Conservation (phyloP, 2,797 vertebrate genomes). For the Otus scops region DNA sequence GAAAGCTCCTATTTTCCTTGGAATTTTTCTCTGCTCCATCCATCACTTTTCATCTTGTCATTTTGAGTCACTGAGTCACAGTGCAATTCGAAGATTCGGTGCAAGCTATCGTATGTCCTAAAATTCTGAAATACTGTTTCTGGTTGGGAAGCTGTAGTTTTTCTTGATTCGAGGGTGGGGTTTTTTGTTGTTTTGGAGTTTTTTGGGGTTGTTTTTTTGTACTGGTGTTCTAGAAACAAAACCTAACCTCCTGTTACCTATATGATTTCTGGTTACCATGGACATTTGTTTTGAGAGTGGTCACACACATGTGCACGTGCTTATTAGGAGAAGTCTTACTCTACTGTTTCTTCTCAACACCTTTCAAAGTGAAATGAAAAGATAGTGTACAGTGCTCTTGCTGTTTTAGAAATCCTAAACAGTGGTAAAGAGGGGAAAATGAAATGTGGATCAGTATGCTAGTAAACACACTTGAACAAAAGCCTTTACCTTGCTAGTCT, state of each 20-base stretch:
- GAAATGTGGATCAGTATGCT: constrained; percentile 77
- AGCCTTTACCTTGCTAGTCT: constrained; percentile 45
- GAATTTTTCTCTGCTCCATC: neutral
- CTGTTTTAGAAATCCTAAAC: constrained; percentile 79
- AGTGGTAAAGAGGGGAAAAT: constrained; percentile 75
- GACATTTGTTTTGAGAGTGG: neutral
- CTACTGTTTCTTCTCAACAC: neutral
- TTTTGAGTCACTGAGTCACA: neutral
- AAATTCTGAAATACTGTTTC: neutral
- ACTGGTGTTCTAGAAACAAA: neutral
- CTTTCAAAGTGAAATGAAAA: neutral
- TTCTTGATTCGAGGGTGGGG: neutral
- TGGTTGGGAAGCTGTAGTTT: neutral
- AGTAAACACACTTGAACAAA: constrained; percentile 84
- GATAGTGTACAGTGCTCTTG: neutral
- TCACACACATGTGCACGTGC: neutral
- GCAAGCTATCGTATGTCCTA: neutral
- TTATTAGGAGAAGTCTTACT: neutral
- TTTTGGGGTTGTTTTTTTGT: neutral
- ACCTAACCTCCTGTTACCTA: neutral
- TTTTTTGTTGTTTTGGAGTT: neutral
- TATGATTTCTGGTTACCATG: neutral
- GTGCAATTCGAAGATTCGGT: neutral
- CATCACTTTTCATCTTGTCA: neutral
- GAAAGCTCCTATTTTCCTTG: neutral